These are phyloP conservation scores for Papilio polytes DNA, from an alignment of 1,140 invertebrate genomes.

Conservation along the genomic window DNA sequence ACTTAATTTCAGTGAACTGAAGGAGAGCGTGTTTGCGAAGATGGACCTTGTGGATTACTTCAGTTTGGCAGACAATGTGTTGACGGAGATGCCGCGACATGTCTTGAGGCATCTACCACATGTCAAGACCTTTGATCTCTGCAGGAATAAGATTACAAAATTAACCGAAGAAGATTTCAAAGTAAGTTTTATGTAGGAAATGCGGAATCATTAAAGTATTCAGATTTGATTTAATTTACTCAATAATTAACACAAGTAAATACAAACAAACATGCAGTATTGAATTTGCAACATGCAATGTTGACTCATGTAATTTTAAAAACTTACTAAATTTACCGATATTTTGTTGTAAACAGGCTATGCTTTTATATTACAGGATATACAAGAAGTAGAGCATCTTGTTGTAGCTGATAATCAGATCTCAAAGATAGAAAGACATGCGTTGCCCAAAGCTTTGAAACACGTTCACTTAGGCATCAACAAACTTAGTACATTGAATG, in stretches of 20 bases:
- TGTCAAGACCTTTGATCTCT: conserved; percentile 89
- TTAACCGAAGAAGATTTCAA: conserved; percentile 73
- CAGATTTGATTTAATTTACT: too few relatives aligned
- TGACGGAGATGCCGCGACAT: conserved; percentile 88
- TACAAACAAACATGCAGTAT: too few relatives aligned
- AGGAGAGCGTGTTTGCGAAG: conserved; percentile 88
- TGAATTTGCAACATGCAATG: too few relatives aligned
- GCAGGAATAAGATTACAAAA: conserved; percentile 87
- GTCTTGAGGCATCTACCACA: conserved; percentile 88
- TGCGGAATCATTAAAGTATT: too few relatives aligned
- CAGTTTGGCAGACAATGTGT: conserved; percentile 89
- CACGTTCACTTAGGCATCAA: conserved; percentile 90
- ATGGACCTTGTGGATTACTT: conserved; percentile 88
- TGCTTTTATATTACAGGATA: conserved; percentile 82
- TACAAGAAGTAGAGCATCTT: conserved; percentile 87
- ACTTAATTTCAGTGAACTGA: conserved; percentile 85
- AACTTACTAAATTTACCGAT: conserved; percentile 41
- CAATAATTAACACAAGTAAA: too few relatives aligned
- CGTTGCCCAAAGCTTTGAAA: conserved; percentile 86
- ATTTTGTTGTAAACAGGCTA: not conserved
- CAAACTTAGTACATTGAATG: conserved; percentile 88
- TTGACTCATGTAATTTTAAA: too few relatives aligned
- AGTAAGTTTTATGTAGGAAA: conserved; percentile 49
- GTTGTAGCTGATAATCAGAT: conserved; percentile 89
- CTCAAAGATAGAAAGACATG: conserved; percentile 86